Percentiles rank a stretch among this genome's conserved stretches.
These are phyloP conservation scores for Mesodorylaimus sp. DNA, from an alignment of 2,888 invertebrate species.

Conservation along the genomic window DNA sequence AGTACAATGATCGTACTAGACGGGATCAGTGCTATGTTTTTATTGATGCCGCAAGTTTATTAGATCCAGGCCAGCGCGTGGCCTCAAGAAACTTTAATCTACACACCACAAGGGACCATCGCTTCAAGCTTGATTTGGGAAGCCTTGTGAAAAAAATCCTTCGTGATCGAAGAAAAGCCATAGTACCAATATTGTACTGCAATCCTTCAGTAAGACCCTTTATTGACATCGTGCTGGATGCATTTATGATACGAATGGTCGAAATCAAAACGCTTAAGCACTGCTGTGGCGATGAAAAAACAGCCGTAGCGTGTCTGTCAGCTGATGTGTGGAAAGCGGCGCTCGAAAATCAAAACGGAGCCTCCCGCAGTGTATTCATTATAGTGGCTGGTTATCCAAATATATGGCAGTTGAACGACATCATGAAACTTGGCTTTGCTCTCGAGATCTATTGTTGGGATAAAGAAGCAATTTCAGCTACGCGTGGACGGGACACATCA, in stretches of 20 bases:
- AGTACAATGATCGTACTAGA: too few species aligned
- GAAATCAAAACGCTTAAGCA: neutral
- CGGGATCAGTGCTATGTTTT: neutral
- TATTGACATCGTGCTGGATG: neutral
- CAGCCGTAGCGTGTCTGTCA: neutral
- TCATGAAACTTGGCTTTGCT: neutral
- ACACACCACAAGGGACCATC: neutral
- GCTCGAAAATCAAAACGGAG: neutral
- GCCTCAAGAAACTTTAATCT: neutral
- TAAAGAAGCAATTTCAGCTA: neutral
- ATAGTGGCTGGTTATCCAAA: neutral
- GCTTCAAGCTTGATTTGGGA: neutral
- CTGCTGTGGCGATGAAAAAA: neutral
- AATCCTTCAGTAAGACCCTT: neutral
- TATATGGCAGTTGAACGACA: neutral
- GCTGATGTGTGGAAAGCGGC: neutral
- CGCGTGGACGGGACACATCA: neutral
- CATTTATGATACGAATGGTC: neutral
- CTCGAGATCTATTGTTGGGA: neutral
- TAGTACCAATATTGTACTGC: neutral
- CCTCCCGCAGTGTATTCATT: neutral
- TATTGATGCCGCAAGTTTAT: neutral
- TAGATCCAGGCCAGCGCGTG: neutral
- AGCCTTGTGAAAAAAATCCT: neutral
- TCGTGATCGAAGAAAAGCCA: neutral